Conservation (phyloP, 2,113 vertebrate genomes). For the Grammomys dolichurus region DNA sequence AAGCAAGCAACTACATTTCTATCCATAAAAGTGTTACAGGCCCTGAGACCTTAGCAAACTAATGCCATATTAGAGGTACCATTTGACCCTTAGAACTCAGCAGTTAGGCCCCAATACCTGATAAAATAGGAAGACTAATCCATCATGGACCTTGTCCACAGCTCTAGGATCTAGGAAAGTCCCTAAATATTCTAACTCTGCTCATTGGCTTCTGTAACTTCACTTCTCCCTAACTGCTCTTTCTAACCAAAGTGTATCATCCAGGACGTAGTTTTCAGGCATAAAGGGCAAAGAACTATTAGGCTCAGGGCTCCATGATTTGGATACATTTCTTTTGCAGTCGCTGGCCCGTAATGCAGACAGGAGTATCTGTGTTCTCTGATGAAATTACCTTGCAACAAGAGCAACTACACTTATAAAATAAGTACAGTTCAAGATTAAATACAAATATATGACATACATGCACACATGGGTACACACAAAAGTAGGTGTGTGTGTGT, state of each 20-base stretch:
- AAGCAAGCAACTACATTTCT: background rate
- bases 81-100: background rate
- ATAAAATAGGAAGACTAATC: background rate
- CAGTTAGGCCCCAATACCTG: background rate
- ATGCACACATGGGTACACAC: background rate
- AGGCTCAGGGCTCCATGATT: background rate
- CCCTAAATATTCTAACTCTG: background rate
- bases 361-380: background rate
- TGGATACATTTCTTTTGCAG: background rate
- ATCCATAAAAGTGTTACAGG: background rate
- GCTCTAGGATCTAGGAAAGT: background rate
- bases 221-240: background rate
- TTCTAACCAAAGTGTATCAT: background rate
- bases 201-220: background rate
- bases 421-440: conserved; percentile 27
- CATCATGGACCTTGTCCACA: background rate
- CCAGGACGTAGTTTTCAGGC: background rate
- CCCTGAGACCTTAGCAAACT: background rate
- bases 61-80: background rate
- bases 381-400: background rate
- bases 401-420: conserved; percentile 11
- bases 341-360: background rate
- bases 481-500: background rate
- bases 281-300: background rate
- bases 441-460: background rate